Percentiles rank a stretch among this genome's conserved stretches.
phyloP scores from a whole-genome alignment of 2,888 invertebrate genomes.

The Calameuta filiformis region DNA sequence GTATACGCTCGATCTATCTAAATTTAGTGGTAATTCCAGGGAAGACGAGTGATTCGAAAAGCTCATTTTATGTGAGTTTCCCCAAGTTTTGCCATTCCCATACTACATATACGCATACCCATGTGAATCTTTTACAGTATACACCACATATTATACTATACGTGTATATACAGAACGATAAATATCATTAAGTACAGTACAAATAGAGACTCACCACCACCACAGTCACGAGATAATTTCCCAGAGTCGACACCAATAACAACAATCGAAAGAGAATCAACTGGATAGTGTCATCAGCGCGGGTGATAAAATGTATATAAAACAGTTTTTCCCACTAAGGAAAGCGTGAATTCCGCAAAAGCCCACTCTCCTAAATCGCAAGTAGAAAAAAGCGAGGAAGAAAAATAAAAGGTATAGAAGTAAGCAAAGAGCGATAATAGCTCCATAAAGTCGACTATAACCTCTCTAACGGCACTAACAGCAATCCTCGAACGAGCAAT shows the following conservation, averaged over 20 bases:
- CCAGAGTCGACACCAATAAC: background rate
- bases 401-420: background rate
- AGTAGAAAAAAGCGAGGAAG: background rate
- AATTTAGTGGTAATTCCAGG: background rate
- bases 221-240: background rate
- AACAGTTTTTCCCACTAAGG: background rate
- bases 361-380: background rate
- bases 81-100: background rate
- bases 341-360: background rate
- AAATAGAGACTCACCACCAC: background rate
- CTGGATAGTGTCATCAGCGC: too few species aligned
- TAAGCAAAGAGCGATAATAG: background rate
- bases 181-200: background rate
- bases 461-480: background rate
- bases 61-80: background rate
- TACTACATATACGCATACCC: background rate
- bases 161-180: background rate
- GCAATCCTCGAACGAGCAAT: background rate
- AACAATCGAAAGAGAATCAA: background rate
- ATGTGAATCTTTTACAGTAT: background rate
- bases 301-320: background rate
- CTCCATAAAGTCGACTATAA: background rate
- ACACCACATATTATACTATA: background rate
- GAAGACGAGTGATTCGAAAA: background rate
- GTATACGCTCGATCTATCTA: background rate